phyloP scores from a whole-genome alignment of 2,888 invertebrate species.

The Polyommatus iphigenia region DNA sequence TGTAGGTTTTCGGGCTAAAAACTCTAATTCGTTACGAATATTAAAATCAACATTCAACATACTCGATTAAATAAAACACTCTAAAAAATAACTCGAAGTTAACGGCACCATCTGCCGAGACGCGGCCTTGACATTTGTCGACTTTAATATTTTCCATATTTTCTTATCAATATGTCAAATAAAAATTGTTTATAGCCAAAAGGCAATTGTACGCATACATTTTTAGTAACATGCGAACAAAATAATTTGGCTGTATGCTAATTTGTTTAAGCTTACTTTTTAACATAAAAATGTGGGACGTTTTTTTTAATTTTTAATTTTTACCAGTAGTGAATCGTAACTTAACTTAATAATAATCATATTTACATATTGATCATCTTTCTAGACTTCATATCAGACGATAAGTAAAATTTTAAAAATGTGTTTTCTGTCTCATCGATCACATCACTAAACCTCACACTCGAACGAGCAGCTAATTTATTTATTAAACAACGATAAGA shows the following conservation, averaged over 20 bases:
- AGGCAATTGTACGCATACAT: neutral
- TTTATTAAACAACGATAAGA: conserved; percentile 50
- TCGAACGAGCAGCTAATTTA: conserved; percentile 50
- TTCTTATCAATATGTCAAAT: conserved; percentile 21
- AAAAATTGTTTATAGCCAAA: conserved; percentile 4
- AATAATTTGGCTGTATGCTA: neutral
- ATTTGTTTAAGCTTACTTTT: neutral
- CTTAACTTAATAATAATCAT: neutral
- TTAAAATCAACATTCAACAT: conserved; percentile 6
- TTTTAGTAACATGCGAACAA: neutral
- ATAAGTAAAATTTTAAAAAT: neutral
- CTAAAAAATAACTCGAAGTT: neutral
- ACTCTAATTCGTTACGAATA: neutral
- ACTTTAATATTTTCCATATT: conserved; percentile 15
- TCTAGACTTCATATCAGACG: neutral
- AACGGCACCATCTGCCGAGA: conserved; percentile 20
- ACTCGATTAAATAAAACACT: neutral
- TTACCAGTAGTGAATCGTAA: neutral
- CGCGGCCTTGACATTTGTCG: conserved; percentile 26
- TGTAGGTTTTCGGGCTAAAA: too few relatives aligned
- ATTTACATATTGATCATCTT: neutral
- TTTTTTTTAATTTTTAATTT: neutral
- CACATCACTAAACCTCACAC: conserved; percentile 39
- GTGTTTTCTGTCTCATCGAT: neutral
- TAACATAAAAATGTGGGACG: neutral